A percentile compares a stretch with the other conserved stretches of the same genome.
These are phyloP conservation scores for Octodon degus DNA, from an alignment of 2,113 vertebrate genomes.

Conservation along the genomic window DNA sequence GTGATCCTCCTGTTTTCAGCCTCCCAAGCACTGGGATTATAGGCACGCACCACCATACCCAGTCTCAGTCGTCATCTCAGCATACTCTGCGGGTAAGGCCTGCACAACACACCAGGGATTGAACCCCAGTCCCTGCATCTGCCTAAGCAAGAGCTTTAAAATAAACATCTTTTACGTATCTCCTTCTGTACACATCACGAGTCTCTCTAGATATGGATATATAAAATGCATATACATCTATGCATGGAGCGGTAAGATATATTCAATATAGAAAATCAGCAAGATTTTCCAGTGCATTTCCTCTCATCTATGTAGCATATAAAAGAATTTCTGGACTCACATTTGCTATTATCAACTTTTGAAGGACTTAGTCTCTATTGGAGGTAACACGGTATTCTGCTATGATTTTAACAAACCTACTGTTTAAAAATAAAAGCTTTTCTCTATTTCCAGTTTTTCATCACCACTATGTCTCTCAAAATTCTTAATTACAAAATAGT, in stretches of 20 bases:
- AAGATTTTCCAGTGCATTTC: not conserved
- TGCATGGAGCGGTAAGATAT: not conserved
- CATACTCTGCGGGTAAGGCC: no score
- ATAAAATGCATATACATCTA: not conserved
- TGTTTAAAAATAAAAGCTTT: not conserved
- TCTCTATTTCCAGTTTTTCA: not conserved
- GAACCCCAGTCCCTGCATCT: no score
- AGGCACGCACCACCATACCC: no score
- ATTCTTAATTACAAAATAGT: slow-evolving; percentile 28
- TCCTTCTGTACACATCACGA: not conserved
- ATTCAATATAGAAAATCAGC: not conserved
- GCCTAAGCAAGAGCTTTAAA: not conserved
- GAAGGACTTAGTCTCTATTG: not conserved
- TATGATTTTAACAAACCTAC: not conserved
- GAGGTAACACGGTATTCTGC: not conserved
- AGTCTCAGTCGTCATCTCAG: no score
- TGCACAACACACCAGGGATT: no score
- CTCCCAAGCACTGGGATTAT: no score
- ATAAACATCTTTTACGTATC: not conserved
- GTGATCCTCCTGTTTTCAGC: no score
- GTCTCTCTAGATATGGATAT: not conserved
- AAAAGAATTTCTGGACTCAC: not conserved
- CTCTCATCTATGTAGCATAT: not conserved
- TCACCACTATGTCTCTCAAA: not conserved
- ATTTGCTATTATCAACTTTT: not conserved